Base-by-base conservation (phyloP, 37 sponge, comb jelly and placozoan genomes). In the Eunapius fragilis region DNA sequence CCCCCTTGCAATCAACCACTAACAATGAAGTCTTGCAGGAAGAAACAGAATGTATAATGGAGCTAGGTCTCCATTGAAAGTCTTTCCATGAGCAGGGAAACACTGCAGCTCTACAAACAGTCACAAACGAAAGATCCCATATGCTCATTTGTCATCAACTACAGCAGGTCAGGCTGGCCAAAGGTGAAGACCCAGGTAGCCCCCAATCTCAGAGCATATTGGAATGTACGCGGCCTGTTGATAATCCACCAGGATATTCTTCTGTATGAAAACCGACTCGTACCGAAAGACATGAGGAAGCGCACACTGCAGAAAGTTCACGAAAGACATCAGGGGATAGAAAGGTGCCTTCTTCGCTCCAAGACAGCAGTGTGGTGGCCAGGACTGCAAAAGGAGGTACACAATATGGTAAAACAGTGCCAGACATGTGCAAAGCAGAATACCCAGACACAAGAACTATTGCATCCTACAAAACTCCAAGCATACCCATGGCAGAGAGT, bases 401-500 rank as follows among this genome's bases (percentile, higher is more conserved):
- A 41, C 41, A 41, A 41, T 6, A 41, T 41, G 41, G 41, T 41
- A 41, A 41, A 41, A 6, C 41, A 41, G 41, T 41, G 41, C 41
- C 41, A 41, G 41, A 41, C 41, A 41, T n/a, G 67, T 45, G 58
- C 67, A 47, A 79, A 47, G 26, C 31, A 37, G 25, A n/a, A 25
- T 49, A 31, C 58, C 25, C 73, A 22, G n/a, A 26, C 33, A 27
- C 70, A 23, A 5, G 73, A 82, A 73, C 83, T 37, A 34, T 2
- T 82, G 47, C 25, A 34, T 25, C 34, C 71, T 25, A 71, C 73
- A 31, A 11, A 13, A 19, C 72, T 82, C 23, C 84, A 74, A 25
- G 32, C 27, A 11, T 33, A 85, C 36, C 90, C 90, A 17, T 89
- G 90, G 90, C 80, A 84, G 69, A 72, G 25, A 25, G 50, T 89